A percentile compares a stretch with the other conserved stretches of the same genome.
These are phyloP conservation scores for Anoplolepis gracilipes DNA, from an alignment of 1,140 invertebrate genomes.

Conservation along the genomic window DNA sequence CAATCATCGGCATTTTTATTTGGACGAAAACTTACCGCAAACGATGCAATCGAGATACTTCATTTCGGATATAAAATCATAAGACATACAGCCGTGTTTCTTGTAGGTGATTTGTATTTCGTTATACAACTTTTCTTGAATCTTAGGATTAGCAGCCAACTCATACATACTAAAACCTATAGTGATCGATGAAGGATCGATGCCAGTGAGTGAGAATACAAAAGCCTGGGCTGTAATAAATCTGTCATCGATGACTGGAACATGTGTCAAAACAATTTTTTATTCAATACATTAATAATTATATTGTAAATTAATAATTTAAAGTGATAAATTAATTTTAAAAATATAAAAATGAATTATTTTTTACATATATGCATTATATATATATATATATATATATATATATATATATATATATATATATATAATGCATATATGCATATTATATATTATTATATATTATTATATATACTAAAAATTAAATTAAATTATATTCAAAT, in stretches of 20 bases:
- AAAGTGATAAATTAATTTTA: not conserved
- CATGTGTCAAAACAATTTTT: not conserved
- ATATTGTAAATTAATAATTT: not conserved
- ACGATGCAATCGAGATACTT: constrained; percentile 81
- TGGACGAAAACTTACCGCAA: constrained; percentile 55
- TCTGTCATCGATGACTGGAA: constrained; percentile 53
- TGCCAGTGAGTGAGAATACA: constrained; percentile 74
- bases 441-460: too few species aligned
- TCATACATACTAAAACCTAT: constrained; percentile 75
- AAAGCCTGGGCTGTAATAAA: constrained; percentile 68
- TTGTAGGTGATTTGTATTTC: constrained; percentile 71
- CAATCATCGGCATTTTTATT: not conserved
- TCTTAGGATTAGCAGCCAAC: constrained; percentile 64
- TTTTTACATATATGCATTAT: too few species aligned
- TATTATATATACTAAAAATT: too few species aligned
- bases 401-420: too few species aligned
- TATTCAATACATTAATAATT: too few species aligned
- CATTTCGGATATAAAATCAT: constrained; percentile 82
- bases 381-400: too few species aligned
- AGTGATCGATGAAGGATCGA: constrained; percentile 71
- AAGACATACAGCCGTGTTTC: constrained; percentile 74
- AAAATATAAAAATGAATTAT: too few species aligned
- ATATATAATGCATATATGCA: too few species aligned
- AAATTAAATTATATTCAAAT: not conserved
- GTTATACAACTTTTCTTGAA: constrained; percentile 76